phyloP scores from a whole-genome alignment of 2,113 vertebrate species.

The Gymnorhina tibicen region DNA sequence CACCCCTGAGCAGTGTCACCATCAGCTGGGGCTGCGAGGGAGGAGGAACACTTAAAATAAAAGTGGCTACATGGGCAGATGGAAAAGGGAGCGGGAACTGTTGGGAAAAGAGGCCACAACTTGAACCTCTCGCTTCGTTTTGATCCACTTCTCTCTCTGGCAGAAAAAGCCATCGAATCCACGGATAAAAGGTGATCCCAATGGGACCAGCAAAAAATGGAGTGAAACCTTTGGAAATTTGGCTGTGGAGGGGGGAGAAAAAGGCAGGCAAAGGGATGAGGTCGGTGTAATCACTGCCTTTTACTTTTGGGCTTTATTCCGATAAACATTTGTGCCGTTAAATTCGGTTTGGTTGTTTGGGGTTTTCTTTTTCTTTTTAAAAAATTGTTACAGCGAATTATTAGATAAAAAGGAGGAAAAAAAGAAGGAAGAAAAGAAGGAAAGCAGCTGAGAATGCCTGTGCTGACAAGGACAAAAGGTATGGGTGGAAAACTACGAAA shows the following conservation, averaged over 20 bases:
- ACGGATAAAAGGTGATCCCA: neutral
- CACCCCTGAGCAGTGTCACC: neutral
- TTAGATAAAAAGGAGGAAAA: neutral
- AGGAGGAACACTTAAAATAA: neutral
- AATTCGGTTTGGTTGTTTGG: neutral
- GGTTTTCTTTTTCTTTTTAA: neutral
- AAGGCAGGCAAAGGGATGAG: neutral
- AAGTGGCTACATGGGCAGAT: neutral
- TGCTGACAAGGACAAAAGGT: slow-evolving; percentile 31
- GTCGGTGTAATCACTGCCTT: neutral
- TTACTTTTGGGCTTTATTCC: neutral
- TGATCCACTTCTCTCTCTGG: neutral
- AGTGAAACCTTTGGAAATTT: neutral
- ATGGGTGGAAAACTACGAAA: neutral
- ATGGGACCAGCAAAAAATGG: neutral
- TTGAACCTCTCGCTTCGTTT: neutral
- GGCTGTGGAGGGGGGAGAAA: fast-evolving
- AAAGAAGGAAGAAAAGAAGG: neutral
- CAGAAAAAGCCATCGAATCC: neutral
- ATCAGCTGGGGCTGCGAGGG: neutral
- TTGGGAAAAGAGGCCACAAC: neutral
- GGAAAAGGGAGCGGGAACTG: neutral
- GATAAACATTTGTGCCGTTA: neutral
- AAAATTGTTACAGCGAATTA: neutral
- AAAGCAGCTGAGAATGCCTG: neutral